phyloP scores from a whole-genome alignment of 2,113 vertebrate species.

The Laticauda colubrina region DNA sequence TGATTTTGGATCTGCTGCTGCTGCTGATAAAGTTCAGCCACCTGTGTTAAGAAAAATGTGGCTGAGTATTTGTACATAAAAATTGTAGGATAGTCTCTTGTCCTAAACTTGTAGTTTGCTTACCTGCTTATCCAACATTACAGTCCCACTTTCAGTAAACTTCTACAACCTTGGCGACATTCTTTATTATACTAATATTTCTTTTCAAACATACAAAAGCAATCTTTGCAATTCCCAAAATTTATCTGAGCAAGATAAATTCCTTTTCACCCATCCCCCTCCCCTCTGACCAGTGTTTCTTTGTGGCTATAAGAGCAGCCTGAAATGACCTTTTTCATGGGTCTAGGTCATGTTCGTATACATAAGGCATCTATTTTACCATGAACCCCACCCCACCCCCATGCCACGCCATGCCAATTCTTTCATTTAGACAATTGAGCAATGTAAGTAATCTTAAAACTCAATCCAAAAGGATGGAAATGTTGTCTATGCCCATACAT shows the following conservation, averaged over 20 bases:
- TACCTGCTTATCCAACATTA: neutral
- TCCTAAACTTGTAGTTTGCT: neutral
- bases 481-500: neutral
- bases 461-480: neutral
- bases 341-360: neutral
- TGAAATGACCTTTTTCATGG: neutral
- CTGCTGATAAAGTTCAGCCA: constrained; percentile 82
- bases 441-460: neutral
- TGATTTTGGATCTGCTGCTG: constrained; percentile 93
- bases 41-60: constrained; percentile 63
- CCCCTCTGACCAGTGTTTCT: neutral
- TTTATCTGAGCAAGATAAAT: neutral
- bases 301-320: neutral
- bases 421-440: neutral
- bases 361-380: neutral
- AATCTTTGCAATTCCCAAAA: neutral
- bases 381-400: neutral
- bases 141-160: neutral
- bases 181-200: neutral
- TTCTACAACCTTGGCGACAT: neutral
- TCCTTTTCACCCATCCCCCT: neutral
- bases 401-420: neutral
- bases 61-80: neutral
- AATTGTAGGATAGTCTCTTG: rapidly evolving
- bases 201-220: neutral